Percentiles rank a stretch among this genome's conserved stretches.
Evolutionary conservation across 2,113 vertebrate genomes (phyloP).

Genomic region (Rhadina sibilatrix): DNA sequence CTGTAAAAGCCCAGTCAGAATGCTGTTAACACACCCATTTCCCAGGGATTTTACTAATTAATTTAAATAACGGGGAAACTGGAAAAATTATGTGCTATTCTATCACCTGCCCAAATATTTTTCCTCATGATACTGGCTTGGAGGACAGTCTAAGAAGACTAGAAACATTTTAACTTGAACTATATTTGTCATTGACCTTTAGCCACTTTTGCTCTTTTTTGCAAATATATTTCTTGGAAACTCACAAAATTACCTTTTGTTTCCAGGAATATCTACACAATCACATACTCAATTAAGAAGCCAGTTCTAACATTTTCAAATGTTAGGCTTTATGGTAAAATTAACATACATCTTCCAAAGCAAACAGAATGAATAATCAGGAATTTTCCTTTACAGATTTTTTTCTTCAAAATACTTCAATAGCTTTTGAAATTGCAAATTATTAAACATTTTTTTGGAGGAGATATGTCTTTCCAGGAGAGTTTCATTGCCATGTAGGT

Average conservation of each 20-base stretch:
- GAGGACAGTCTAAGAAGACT: background rate
- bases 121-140: background rate
- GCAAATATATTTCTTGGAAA: background rate
- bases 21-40: background rate
- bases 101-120: background rate
- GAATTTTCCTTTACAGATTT: background rate
- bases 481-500: background rate
- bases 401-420: background rate
- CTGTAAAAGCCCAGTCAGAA: background rate
- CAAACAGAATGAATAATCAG: background rate
- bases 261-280: background rate
- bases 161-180: background rate
- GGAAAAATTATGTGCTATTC: background rate
- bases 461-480: background rate
- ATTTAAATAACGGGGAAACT: background rate
- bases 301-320: background rate
- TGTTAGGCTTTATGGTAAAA: background rate
- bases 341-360: background rate
- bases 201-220: background rate
- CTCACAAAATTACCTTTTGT: background rate
- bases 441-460: background rate
- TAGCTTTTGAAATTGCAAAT: background rate
- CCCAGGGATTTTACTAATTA: slow-evolving; percentile 25
- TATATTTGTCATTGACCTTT: background rate
- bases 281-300: background rate